Conservation (phyloP, 2,113 vertebrate genomes). For the Pipra filicauda region DNA sequence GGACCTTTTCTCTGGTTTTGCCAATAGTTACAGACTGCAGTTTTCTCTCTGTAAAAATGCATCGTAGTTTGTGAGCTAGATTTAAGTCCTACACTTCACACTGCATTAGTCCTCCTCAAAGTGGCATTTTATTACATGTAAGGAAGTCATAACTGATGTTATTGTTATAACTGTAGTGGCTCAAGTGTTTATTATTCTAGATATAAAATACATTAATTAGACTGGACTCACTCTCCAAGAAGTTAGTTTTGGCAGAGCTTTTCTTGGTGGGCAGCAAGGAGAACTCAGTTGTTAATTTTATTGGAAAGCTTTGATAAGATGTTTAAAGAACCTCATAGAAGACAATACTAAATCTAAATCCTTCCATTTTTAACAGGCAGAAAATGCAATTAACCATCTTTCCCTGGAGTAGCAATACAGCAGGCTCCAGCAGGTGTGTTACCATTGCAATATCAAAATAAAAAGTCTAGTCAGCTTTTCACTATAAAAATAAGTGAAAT, state of each 20-base stretch:
- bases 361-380: conserved; percentile 16
- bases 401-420: conserved; percentile 22
- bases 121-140: background rate
- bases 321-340: conserved; percentile 13
- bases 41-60: background rate
- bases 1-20: background rate
- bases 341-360: conserved; percentile 6
- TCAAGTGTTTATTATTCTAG: background rate
- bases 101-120: background rate
- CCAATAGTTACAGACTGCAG: background rate
- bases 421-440: conserved; percentile 45
- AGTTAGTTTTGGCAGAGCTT: background rate
- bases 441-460: conserved; percentile 33
- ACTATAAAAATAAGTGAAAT: conserved; percentile 56
- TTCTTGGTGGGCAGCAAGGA: background rate
- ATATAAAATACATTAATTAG: background rate
- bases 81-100: background rate
- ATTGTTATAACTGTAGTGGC: background rate
- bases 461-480: conserved; percentile 49
- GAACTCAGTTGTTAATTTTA: background rate
- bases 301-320: conserved; percentile 21
- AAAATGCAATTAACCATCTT: conserved; percentile 43
- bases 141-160: background rate
- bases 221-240: background rate
- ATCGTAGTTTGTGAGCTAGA: background rate